Evolutionary conservation across 2,797 vertebrate species (phyloP), one percentile per base, ranked within the genome.

Genomic region (Falco rusticolus): DNA sequence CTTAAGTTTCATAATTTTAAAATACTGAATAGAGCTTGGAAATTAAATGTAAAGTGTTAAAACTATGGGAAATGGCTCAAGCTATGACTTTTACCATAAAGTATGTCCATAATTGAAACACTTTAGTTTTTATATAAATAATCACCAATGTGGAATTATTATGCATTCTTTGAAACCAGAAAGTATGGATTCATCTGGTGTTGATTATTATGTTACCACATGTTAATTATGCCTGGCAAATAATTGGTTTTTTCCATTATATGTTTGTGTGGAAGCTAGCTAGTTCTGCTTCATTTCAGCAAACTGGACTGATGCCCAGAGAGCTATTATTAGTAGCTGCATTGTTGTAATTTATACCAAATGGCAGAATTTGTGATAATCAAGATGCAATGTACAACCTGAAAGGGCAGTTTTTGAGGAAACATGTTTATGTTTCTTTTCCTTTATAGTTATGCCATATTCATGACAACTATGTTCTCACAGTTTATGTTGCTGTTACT

Each of bases 261-360:
- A 20, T 33, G 14, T 80, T 91, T 77, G 11, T 50, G 60, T 61
- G 71, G 78, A 77, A 94, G 45, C 50, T 74, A 48, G 72, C 71
- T 83, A 56, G 34, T 77, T 89, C 84, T 85, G 87, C 81, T 74
- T 79, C 48, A 26, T 70, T 91, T 90, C 81, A 88, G 71, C n/a
- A 63, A 56, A 60, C 45, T 66, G 84, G 78, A 48, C 48, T 90
- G 48, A 21, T 85, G 71, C 18, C 56, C 64, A 77, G 78, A 57
- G 22, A 34, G 29, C 41, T 77, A 39, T 89, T 84, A 64, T 82
- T 95, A 63, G 37, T 51, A 56, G 16, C 26, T 85, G 19, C 9
- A 8, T 28, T 79, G 41, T 70, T 56, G 60, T 74, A 75, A 74
- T 80, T 89, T 56, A 31, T 22, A 63, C 25, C 1, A 0, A 87